phyloP scores from a whole-genome alignment of 2,797 vertebrate genomes.

The Malurus splendens region DNA sequence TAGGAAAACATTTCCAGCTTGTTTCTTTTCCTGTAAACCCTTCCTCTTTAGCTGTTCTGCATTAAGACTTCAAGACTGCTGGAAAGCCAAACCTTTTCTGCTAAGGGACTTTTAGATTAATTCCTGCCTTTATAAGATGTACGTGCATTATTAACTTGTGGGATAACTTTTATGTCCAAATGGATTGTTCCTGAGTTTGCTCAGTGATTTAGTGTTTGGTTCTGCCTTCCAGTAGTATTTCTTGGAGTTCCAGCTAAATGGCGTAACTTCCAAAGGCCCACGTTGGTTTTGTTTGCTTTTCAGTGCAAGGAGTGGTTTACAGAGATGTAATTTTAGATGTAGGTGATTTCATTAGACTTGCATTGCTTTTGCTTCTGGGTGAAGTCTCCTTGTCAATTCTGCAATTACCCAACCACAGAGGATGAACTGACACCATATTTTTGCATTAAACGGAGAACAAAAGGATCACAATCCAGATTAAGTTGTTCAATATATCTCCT shows the following conservation, averaged over 20 bases:
- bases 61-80: background rate
- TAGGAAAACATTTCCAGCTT: background rate
- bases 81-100: background rate
- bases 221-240: background rate
- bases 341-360: background rate
- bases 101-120: background rate
- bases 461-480: background rate
- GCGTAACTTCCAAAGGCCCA: background rate
- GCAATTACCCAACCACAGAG: background rate
- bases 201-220: background rate
- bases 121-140: background rate
- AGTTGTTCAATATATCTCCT: background rate
- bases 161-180: background rate
- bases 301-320: background rate
- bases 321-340: background rate
- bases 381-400: background rate
- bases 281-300: background rate
- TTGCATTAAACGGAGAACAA: background rate
- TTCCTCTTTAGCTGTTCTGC: background rate
- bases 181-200: background rate
- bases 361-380: background rate
- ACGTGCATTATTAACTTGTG: background rate
- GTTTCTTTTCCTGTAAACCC: constrained; percentile 22
- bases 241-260: background rate
- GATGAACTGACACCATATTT: background rate